Percentiles rank a stretch among this genome's conserved stretches.
Conservation (phyloP, 1,140 invertebrate genomes). For the Monomorium pharaonis region DNA sequence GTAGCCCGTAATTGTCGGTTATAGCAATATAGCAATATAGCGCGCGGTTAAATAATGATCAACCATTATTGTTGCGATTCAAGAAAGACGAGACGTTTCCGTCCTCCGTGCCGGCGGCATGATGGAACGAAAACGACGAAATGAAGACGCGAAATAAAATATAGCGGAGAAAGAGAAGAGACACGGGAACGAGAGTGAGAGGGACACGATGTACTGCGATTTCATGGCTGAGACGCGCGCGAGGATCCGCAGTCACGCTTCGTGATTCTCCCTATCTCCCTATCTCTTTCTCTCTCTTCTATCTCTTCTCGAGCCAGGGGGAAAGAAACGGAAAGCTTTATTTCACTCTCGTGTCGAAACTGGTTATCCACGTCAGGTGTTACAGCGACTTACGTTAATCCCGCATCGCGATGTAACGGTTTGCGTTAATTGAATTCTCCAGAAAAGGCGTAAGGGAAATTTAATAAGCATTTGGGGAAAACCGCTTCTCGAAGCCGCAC, state of each 20-base stretch:
- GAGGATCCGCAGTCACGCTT: constrained; percentile 70
- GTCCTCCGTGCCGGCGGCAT: not conserved
- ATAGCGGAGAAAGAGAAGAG: not conserved
- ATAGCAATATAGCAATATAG: constrained; percentile 29
- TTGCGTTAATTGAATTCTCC: constrained; percentile 38
- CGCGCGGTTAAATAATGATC: constrained; percentile 48
- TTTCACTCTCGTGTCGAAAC: constrained; percentile 64
- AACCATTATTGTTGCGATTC: constrained; percentile 4
- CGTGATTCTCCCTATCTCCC: constrained; percentile 50
- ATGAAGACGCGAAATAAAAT: not conserved
- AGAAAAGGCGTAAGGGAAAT: not conserved
- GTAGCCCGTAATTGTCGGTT: constrained; percentile 37
- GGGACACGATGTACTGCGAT: constrained; percentile 31
- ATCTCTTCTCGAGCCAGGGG: constrained; percentile 27
- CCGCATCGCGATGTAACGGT: constrained; percentile 4
- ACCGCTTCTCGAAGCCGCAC: not conserved
- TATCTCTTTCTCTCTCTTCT: not conserved
- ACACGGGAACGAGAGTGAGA: constrained; percentile 30
- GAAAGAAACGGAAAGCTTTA: constrained; percentile 69
- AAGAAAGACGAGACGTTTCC: not conserved
- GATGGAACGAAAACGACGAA: not conserved
- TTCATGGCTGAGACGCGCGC: constrained; percentile 55
- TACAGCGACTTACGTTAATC: constrained; percentile 36
- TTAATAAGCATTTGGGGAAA: not conserved
- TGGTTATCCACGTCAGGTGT: constrained; percentile 35